Evolutionary conservation across 1,140 invertebrate genomes (phyloP), one percentile per base, ranked within the genome.

Genomic region (Pollicipes pollicipes): DNA sequence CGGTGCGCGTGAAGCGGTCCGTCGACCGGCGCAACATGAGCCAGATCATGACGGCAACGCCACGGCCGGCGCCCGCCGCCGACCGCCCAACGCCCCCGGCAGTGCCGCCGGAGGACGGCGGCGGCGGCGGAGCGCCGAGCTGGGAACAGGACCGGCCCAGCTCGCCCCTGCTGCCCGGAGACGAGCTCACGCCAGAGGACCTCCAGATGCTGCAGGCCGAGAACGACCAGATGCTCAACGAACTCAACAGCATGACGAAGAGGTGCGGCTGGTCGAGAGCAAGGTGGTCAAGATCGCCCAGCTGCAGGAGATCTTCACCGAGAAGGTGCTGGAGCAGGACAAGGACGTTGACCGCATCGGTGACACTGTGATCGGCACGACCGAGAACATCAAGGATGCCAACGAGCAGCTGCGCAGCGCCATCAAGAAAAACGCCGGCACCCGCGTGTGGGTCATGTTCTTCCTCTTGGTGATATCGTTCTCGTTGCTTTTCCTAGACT

Each of bases 321-420:
- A 98, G 80, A 98, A 98, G 82, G 91, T 98, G 69, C 81, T 96
- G 35, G 86, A 94, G 78, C 95, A 98, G 83, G 94, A 97, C 77
- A 87, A 88, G 76, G 92, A 97, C 76, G 90, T 98, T 73, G 93
- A 97, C 74, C 83, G 88, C 74, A 88, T 98, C 77, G 85, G 90
- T 69, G 89, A 88, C 68, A 90, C 88, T 32, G 90, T 95, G 0
- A 86, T 95, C 32, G 89, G 90, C 1, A 87, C 93, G 0, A 96
- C 94, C 4, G 94, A 98, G 80, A 98, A 97, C 79, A 89, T 99
- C 26, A 90, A 88, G 78, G 90, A 93, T 81, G 97, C 91, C 13
- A 99, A 99, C 82, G 93, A 97, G 77, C 94, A 98, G 80, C 94
- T 99, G 69, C 85, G 88, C 74, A 88, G 95, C 82, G 95, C 96